phyloP scores from a whole-genome alignment of 2,113 vertebrate genomes.

The Gambusia affinis region DNA sequence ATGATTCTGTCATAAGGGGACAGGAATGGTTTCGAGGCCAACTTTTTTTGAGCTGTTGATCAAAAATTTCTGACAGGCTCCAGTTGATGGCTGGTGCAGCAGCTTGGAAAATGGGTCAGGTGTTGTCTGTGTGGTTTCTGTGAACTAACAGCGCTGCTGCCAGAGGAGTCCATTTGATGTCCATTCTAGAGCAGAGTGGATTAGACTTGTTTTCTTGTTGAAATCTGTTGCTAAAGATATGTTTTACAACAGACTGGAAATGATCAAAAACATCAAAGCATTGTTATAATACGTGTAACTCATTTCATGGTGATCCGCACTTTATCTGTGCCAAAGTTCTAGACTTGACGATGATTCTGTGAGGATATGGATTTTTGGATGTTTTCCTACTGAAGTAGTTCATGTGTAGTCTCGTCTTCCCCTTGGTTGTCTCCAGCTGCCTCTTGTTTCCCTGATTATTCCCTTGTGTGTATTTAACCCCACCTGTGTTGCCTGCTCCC shows the following conservation, averaged over 20 bases:
- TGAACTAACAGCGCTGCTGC: slow-evolving; percentile 28
- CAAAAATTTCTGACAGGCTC: slow-evolving; percentile 20
- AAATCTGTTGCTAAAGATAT: background rate
- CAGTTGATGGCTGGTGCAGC: slow-evolving; percentile 37
- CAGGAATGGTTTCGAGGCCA: slow-evolving; percentile 27
- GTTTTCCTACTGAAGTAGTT: too few relatives aligned
- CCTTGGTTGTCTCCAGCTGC: too few relatives aligned
- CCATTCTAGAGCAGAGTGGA: slow-evolving; percentile 9
- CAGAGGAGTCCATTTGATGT: slow-evolving; percentile 43
- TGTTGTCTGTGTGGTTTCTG: slow-evolving; percentile 32
- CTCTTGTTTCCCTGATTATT: too few relatives aligned
- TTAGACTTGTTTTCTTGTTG: background rate
- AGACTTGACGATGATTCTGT: background rate
- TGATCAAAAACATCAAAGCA: background rate
- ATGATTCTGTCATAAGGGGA: slow-evolving; percentile 30
- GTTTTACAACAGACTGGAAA: background rate
- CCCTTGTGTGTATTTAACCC: too few relatives aligned
- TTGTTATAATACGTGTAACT: background rate
- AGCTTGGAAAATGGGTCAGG: slow-evolving; percentile 63
- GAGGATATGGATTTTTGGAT: too few relatives aligned
- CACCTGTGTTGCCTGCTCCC: too few relatives aligned
- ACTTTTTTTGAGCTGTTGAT: slow-evolving; percentile 20
- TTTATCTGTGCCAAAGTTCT: background rate
- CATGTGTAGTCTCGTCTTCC: too few relatives aligned
- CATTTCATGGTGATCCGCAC: background rate